Conservation (phyloP, 2,888 invertebrate genomes). For the Lycocerus yunnanus region DNA sequence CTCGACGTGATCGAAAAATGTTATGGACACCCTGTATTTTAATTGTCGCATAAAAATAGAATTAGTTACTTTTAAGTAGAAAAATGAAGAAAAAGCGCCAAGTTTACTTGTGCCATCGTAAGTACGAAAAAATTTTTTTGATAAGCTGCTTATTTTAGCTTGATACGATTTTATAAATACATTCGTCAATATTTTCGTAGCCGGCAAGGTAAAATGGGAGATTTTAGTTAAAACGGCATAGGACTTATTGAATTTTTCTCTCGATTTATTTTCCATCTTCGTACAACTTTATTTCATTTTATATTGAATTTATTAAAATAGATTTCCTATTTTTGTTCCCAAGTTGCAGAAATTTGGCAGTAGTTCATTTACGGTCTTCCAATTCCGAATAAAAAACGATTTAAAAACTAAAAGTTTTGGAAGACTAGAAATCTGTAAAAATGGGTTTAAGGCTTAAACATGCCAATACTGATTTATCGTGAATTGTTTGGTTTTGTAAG, state of each 20-base stretch:
- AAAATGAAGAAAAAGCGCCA: neutral
- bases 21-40: too few relatives aligned
- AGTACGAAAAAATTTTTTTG: neutral
- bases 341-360: neutral
- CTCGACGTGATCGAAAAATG: too few relatives aligned
- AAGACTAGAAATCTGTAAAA: neutral
- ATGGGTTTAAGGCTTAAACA: neutral
- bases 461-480: neutral
- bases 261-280: neutral
- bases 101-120: neutral
- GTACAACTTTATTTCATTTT: neutral
- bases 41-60: too few relatives aligned
- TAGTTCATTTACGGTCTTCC: neutral
- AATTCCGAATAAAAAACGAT: neutral
- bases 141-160: neutral
- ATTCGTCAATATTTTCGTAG: neutral
- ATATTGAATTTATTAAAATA: neutral
- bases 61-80: too few relatives aligned
- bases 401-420: neutral
- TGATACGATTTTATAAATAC: neutral
- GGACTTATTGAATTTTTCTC: neutral
- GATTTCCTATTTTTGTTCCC: neutral
- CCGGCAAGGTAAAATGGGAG: neutral
- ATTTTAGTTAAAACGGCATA: neutral
- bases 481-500: neutral